Percentiles rank a stretch among this genome's conserved stretches.
Conservation (phyloP, 2,797 vertebrate species). For the Eulemur coronatus region DNA sequence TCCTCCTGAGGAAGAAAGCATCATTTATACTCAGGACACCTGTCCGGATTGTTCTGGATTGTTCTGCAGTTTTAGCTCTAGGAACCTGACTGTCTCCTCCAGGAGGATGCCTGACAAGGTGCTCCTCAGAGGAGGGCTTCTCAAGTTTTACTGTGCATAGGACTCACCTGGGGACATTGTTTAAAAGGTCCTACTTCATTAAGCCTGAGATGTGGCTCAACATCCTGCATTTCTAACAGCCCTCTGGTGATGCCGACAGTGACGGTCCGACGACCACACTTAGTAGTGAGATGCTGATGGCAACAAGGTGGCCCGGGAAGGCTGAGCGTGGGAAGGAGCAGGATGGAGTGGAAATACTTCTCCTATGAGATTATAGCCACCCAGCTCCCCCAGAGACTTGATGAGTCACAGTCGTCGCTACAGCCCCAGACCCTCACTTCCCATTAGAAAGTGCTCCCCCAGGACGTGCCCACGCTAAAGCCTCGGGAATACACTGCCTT, state of each 20-base stretch:
- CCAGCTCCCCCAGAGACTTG: neutral
- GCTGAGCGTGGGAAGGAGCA: neutral
- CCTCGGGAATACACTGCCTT: neutral
- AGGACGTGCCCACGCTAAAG: neutral
- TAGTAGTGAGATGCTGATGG: neutral
- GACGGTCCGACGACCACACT: neutral
- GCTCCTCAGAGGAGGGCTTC: neutral
- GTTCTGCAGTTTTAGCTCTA: neutral
- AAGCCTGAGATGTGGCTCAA: neutral
- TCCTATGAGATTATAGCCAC: neutral
- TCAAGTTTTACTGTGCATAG: neutral
- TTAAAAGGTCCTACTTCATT: neutral
- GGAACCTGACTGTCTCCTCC: neutral
- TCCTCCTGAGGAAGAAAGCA: neutral
- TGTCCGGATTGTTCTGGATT: neutral
- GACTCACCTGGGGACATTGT: neutral
- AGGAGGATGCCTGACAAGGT: neutral
- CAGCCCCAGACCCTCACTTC: neutral
- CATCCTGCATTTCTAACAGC: neutral
- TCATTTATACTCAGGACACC: neutral
- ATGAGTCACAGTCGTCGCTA: conserved; percentile 46
- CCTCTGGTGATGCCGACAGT: neutral
- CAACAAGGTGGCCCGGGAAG: neutral
- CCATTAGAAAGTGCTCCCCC: neutral
- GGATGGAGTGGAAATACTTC: conserved; percentile 45